These are phyloP conservation scores for Percopsis omiscomaycus DNA, from an alignment of 2,797 vertebrate species.

Conservation along the genomic window DNA sequence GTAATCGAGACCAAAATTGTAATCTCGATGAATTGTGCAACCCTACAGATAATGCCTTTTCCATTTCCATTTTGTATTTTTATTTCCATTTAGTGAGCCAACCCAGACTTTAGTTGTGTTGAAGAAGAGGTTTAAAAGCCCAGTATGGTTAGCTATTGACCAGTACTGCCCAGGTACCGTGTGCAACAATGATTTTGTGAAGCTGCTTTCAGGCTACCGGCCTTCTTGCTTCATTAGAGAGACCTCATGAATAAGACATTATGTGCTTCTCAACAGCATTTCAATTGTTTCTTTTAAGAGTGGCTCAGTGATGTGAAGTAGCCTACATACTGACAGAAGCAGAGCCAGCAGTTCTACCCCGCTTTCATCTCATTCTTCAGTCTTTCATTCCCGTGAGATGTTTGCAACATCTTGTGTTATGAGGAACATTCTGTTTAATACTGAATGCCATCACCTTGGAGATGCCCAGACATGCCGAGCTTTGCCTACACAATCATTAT, in stretches of 20 bases:
- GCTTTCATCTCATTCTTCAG: constrained; percentile 15
- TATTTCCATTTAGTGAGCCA: too few relatives aligned
- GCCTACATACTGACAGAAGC: constrained; percentile 1
- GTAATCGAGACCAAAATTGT: too few relatives aligned
- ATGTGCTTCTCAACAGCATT: constrained; percentile 26
- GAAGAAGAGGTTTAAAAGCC: too few relatives aligned
- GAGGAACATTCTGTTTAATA: not conserved
- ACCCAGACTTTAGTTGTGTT: too few relatives aligned
- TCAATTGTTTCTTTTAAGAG: constrained; percentile 36
- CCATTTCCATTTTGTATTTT: not conserved
- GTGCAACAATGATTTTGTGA: not conserved
- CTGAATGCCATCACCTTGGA: not conserved
- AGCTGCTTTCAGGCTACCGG: constrained; percentile 11
- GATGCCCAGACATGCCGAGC: not conserved
- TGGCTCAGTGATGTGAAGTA: constrained; percentile 20
- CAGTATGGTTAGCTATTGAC: too few relatives aligned
- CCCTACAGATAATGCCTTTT: too few relatives aligned
- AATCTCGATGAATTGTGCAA: too few relatives aligned
- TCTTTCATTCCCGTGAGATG: not conserved
- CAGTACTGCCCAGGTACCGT: too few relatives aligned
- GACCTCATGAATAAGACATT: constrained; percentile 50
- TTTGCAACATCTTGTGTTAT: constrained; percentile 5
- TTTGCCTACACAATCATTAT: constrained; percentile 1
- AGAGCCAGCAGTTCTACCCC: constrained; percentile 7
- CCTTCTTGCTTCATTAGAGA: constrained; percentile 14